Base-by-base conservation (phyloP, 2,888 invertebrate species). In the Lampropteryx suffumata region DNA sequence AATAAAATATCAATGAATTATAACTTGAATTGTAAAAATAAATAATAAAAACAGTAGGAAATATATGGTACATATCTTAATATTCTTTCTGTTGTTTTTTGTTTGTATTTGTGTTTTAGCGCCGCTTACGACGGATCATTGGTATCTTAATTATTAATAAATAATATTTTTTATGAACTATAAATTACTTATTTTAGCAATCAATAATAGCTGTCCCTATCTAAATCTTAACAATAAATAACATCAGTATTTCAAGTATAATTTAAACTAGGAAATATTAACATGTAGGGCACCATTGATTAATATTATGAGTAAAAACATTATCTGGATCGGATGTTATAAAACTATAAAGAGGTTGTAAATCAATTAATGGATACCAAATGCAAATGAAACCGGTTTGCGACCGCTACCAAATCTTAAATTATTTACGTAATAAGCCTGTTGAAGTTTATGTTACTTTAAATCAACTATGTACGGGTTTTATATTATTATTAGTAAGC, bases 311-410 rank as follows among this genome's bases (percentile, higher is more conserved):
- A 49, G 30, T 50, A 37, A 56, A 55, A 53, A 42, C 39, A 44
- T 40, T 52, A 68, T 64, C 50, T 64, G 55, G 64, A 72, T 71
- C 69, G 67, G 71, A 71, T 61, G 65, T 62, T 34, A 59, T 53
- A 57, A 62, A 65, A 64, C 64, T 62, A 56, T 59, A 17, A 2
- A 3, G 4, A 17, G 17, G 65, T 61, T 52, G 57, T 71, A 65
- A 72, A 69, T 71, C 66, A 72, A 69, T 69, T 62, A 66, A 65
- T 62, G 50, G 54, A 57, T 63, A 58, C 64, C 67, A 58, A 61
- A 70, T 64, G 65, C 55, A 61, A 68, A 68, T 67, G 50, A 55
- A 62, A 69, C 68, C 50, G 37, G 69, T 72, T 69, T 62, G 44
- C 36, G 35, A 49, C 40, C 13, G 44, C 34, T 40, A 44, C 53